A percentile compares a stretch with the other conserved stretches of the same genome.
phyloP scores from a whole-genome alignment of 92 coral and sea anemone genomes.

The Phenganax subtilis region DNA sequence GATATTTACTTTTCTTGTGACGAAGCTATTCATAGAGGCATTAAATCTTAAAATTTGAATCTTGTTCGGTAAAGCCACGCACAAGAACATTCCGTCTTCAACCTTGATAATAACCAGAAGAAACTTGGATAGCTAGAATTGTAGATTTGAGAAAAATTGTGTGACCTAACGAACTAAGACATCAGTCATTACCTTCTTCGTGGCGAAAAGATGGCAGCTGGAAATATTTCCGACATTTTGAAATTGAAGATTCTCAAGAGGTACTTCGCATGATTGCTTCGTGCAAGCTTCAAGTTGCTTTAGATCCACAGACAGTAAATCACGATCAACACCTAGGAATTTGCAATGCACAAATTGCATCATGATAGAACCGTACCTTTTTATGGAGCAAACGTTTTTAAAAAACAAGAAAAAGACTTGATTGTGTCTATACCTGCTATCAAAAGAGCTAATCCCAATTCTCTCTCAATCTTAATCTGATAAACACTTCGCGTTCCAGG shows the following conservation, averaged over 20 bases:
- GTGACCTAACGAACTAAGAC: too few species aligned
- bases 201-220: slow-evolving; percentile 90
- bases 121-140: not conserved
- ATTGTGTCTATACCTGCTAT: slow-evolving; percentile 65
- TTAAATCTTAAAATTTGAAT: slow-evolving; percentile 77
- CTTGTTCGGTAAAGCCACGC: slow-evolving; percentile 89
- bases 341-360: too few species aligned
- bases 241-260: slow-evolving; percentile 60
- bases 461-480: slow-evolving; percentile 68
- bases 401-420: not conserved
- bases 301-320: slow-evolving; percentile 69
- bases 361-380: too few species aligned
- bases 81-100: slow-evolving; percentile 64
- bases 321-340: slow-evolving; percentile 72
- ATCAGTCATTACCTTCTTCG: slow-evolving; percentile 59
- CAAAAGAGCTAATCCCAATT: slow-evolving; percentile 67
- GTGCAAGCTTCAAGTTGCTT: slow-evolving; percentile 76
- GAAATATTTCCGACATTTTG: slow-evolving; percentile 78
- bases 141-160: too few species aligned
- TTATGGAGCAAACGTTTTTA: too few species aligned
- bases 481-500: slow-evolving; percentile 85
- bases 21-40: slow-evolving; percentile 78
- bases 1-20: slow-evolving; percentile 73
- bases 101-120: slow-evolving; percentile 42
- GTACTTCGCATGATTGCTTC: slow-evolving; percentile 71